Evolutionary conservation across 1,140 invertebrate species (phyloP).

Genomic region (Diabrotica undecimpunctata): DNA sequence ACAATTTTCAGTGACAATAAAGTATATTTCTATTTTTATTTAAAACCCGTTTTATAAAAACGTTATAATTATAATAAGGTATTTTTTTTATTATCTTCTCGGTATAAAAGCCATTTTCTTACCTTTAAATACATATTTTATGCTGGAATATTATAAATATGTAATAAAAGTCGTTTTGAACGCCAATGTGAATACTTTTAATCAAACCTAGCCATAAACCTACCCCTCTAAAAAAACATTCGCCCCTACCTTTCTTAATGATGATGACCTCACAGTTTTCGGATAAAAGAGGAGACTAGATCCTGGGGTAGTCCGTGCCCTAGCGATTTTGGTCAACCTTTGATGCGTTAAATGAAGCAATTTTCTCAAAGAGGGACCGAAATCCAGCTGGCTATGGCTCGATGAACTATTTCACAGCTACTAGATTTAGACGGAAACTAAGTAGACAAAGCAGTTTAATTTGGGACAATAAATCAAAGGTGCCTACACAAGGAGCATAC

Average conservation of each 20-base stretch:
- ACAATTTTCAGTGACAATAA: too few species aligned
- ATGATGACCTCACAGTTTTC: slow-evolving; percentile 19
- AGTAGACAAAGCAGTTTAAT: too few species aligned
- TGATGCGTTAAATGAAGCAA: slow-evolving; percentile 24
- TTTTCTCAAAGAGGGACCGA: neutral
- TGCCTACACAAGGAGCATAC: too few species aligned
- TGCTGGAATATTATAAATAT: too few species aligned
- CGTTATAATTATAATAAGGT: too few species aligned
- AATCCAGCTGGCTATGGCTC: too few species aligned
- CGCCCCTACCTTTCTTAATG: slow-evolving; percentile 23
- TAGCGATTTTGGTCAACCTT: slow-evolving; percentile 23
- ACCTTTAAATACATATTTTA: too few species aligned
- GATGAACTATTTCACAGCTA: neutral
- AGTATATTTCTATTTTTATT: too few species aligned
- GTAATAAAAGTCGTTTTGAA: neutral
- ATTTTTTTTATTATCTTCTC: too few species aligned
- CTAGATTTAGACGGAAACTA: neutral
- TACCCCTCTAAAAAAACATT: slow-evolving; percentile 26
- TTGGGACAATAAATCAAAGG: too few species aligned
- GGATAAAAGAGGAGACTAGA: neutral
- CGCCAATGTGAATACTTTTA: slow-evolving; percentile 17
- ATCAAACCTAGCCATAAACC: slow-evolving; percentile 26
- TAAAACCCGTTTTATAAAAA: too few species aligned
- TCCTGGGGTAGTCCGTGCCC: slow-evolving; percentile 5
- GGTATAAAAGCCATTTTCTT: too few species aligned